Evolutionary conservation across 2,888 invertebrate genomes (phyloP), one percentile per base, ranked within the genome.

Genomic region (Nymphalis polychloros): DNA sequence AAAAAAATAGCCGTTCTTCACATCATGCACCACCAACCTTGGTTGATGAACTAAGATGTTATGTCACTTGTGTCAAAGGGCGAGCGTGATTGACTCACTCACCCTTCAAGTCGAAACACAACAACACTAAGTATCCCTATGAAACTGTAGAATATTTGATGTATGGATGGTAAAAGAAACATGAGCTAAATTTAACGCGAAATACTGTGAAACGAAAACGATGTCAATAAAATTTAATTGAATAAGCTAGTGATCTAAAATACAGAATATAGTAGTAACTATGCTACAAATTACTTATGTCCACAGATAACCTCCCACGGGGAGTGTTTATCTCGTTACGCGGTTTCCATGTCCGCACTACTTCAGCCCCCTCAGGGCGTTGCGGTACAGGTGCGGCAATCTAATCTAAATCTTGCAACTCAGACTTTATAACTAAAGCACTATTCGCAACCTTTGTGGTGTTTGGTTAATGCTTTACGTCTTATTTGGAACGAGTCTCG

Each of bases 371-470:
- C 52, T 19, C 19, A 41, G 57, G 57, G 57, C 41, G 41, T 41
- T 57, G 57, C 31, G 49, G 48, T 49, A 10, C 57, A 64, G 60
- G 64, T 68, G 64, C 48, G 27, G 64, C 53, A 27, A 63, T 47
- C 49, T 64, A 53, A 55, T 64, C 46, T 68, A 61, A 60, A 47
- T 57, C 57, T 41, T 19, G 17, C 31, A 31, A 60, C 53, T 68
- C 17, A 52, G 47, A 68, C 35, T 48, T 59, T 71, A 72, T 73
- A 74, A 74, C 78, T 74, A 35, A 49, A 16, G 48, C 20, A 20
- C 60, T 53, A 53, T 35, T 4, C 53, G 53, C 31, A 55, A 31
- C 57, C 19, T 57, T 57, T 57, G 57, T 57, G 19, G 35, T 19
- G 57, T 31, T 35, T 55, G 35, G 35, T 57, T 19, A 57, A 57